These are phyloP conservation scores for Alosa sapidissima DNA, from an alignment of 2,797 vertebrate genomes.

Conservation along the genomic window DNA sequence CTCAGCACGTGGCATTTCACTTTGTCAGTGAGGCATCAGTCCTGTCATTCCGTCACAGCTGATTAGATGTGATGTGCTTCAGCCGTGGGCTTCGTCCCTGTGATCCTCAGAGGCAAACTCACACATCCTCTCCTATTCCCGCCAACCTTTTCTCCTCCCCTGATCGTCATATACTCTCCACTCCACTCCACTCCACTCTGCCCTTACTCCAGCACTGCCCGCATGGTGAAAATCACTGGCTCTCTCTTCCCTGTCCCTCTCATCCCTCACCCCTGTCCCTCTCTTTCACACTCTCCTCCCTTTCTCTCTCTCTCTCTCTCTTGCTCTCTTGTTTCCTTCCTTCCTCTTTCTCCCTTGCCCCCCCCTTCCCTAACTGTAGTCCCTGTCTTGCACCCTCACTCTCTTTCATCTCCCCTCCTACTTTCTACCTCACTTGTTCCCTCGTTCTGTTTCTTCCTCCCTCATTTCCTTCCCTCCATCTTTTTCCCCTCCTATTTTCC, in stretches of 20 bases:
- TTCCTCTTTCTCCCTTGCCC: conserved; percentile 34
- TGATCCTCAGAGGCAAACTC: neutral
- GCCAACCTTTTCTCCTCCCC: neutral
- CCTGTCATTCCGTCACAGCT: neutral
- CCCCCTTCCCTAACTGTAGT: conserved; percentile 31
- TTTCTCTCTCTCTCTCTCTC: conserved; percentile 20
- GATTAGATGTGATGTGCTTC: neutral
- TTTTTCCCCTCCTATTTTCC: neutral
- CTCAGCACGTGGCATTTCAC: neutral
- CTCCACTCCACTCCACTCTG: neutral
- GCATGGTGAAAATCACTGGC: neutral
- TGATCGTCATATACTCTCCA: neutral
- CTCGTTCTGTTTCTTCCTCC: neutral
- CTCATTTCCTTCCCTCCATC: neutral
- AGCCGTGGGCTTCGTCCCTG: neutral
- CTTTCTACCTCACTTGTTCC: neutral
- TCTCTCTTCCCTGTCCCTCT: neutral
- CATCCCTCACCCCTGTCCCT: neutral
- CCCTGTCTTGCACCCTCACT: neutral
- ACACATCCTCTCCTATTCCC: neutral
- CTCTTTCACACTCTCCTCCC: conserved; percentile 3
- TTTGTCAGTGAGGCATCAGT: conserved; percentile 9
- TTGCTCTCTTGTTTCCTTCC: neutral
- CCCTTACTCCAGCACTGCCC: neutral
- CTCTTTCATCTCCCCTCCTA: neutral